Evolutionary conservation across 2,888 invertebrate species (phyloP).

Genomic region (Capitulum mitella): DNA sequence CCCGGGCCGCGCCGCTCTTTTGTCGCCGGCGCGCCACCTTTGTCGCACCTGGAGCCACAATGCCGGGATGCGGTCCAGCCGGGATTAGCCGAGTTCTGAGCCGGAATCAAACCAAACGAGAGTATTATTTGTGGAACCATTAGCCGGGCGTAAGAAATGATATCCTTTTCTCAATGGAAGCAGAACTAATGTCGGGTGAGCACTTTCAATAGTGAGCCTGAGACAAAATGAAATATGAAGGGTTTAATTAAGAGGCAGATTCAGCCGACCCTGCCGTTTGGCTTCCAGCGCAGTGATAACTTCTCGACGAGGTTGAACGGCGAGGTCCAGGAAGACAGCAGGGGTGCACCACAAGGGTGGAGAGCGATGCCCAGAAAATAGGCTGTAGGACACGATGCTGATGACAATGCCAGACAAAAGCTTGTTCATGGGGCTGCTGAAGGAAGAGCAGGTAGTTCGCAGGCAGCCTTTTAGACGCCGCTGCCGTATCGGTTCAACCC

Average conservation of each 20-base stretch:
- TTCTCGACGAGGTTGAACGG: no score
- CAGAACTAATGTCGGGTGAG: background rate
- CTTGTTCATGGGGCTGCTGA: no score
- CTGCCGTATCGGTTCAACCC: no score
- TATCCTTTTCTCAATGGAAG: background rate
- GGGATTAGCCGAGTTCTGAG: background rate
- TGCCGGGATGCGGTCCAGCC: background rate
- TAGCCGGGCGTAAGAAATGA: constrained; percentile 15
- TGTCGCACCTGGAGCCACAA: constrained; percentile 19
- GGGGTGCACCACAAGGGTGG: no score
- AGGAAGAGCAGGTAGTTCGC: no score
- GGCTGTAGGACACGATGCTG: no score
- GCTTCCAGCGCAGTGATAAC: background rate
- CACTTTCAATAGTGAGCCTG: background rate
- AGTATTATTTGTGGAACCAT: constrained; percentile 20
- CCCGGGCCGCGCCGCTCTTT: constrained; percentile 3
- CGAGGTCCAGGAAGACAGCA: no score
- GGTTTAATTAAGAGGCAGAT: constrained; percentile 20
- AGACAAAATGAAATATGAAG: constrained; percentile 25
- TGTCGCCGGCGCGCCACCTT: constrained; percentile 8
- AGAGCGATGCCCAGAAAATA: no score
- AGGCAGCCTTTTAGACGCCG: no score
- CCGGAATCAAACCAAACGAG: constrained; percentile 24
- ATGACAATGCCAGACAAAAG: no score
- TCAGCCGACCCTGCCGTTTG: background rate